Base-by-base conservation (phyloP, 2,888 invertebrate genomes). In the Acleris cristana region DNA sequence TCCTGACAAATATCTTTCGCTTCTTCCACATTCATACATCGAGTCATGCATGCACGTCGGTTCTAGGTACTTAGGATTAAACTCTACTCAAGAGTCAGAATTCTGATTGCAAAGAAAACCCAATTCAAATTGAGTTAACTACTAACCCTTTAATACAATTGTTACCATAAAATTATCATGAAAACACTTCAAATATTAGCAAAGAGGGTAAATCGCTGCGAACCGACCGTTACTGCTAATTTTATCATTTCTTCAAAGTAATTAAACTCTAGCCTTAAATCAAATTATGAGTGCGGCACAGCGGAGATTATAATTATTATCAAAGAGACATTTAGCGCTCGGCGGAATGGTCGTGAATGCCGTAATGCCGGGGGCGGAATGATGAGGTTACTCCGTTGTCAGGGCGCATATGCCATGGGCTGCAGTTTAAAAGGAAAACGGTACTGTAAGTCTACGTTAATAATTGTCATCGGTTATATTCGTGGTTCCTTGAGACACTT, bases 171-270 rank as follows among this genome's bases (percentile, higher is more conserved):
- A 62, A 66, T 66, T 18, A 62, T 23, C 56, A 40, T 61, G 53
- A 56, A 61, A 52, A 51, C 52, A 21, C 52, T 54, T 62, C 21
- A 66, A 66, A 57, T 62, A 56, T 55, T 51, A 61, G 56, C 58
- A 34, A 19, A 57, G 56, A 55, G 49, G 16, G 65, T 60, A 53
- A 66, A 66, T 62, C 61, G 56, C 61, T 30, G 3, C 21, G 26
- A 18, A 34, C 19, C 58, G 62, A 58, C 62, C 66, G 58, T 67
- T 63, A 67, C 67, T 57, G 62, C 67, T 63, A 67, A 67, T 67
- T 67, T 62, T 67, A 67, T 67, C 67, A 67, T 67, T 67, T 67
- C 67, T 67, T 67, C 63, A 63, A 67, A 67, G 67, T 67, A 67
- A 67, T 67, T 67, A 63, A 67, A 67, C 67, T 67, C 57, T 58